Base-by-base conservation (phyloP, 2,797 vertebrate genomes). In the Sebastolobus alascanus region DNA sequence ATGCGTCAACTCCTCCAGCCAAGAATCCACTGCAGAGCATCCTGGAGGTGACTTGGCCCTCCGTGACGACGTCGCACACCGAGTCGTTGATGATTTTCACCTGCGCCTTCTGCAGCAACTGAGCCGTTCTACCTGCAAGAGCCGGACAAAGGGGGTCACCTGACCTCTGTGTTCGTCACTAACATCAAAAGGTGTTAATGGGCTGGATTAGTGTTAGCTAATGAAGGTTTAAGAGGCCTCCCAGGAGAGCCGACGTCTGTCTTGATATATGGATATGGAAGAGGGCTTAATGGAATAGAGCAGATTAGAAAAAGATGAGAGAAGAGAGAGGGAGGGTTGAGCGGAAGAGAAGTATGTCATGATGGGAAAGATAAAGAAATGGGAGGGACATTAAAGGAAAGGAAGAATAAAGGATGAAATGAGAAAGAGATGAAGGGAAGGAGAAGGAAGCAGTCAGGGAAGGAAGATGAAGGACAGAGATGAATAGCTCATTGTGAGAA, bases 21-120 rank as follows among this genome's bases (percentile, higher is more conserved):
- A 97, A 79, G 87, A 94, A 95, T 29, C 96, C 96, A 5, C 95
- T 96, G 92, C 96, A 96, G 68, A 97, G 82, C 96, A 97, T 96
- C 85, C 96, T 94, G 68, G 96, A 95, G 8, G 96, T 96, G 83
- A 96, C 76, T 85, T 95, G 93, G 70, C 94, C 94, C 64, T 95
- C 93, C 0, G 94, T 96, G 67, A 96, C 94, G 2, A 40, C 2
- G 35, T 95, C 68, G 54, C 96, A 97, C 52, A 96, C 94, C 0
- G 95, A 91, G 84, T 96, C 95, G 14, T 96, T 97, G 87, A 97
- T 97, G 71, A 97, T 93, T 91, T 97, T 96, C 73, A 97, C 95
- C 6, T 84, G 82, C 0, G 96, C 96, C 74, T 96, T 96, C 91
- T 96, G 96, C 54, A 97, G 89, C 35, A 93, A 4, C 43, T 38